Percentiles rank a stretch among this genome's conserved stretches.
These are phyloP conservation scores for Ictidomys tridecemlineatus DNA, from an alignment of 2,113 vertebrate species.

Conservation along the genomic window DNA sequence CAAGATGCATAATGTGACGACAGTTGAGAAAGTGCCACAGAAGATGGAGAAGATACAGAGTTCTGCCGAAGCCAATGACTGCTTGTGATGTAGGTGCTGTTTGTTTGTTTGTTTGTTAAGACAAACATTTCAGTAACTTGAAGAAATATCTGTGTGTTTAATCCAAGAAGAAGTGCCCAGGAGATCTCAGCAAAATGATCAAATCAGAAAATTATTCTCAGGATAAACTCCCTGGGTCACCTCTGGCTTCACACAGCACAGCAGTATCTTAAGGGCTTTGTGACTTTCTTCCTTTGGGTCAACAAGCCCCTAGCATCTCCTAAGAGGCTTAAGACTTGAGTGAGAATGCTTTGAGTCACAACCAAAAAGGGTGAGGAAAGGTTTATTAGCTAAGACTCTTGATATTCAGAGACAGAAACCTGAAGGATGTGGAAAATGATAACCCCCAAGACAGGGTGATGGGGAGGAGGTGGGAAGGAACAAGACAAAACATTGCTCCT, in stretches of 20 bases:
- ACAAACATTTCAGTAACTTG: background rate
- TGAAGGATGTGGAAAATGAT: no score
- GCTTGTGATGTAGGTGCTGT: background rate
- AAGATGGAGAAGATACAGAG: background rate
- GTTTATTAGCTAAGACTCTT: background rate
- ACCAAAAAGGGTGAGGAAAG: background rate
- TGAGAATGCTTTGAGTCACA: background rate
- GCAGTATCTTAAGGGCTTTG: conserved; percentile 55
- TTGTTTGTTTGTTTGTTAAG: background rate
- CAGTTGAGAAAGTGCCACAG: background rate
- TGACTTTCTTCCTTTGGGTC: background rate
- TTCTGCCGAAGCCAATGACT: background rate
- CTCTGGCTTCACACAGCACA: conserved; percentile 71
- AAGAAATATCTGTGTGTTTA: conserved; percentile 64
- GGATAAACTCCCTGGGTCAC: conserved; percentile 71
- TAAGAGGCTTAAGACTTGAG: background rate
- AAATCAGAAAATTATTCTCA: conserved; percentile 83
- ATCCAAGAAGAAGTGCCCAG: conserved; percentile 70
- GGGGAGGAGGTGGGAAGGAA: no score
- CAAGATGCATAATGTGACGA: background rate
- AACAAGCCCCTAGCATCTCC: background rate
- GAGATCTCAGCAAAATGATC: conserved; percentile 79
- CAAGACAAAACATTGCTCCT: no score
- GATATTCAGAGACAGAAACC: background rate
- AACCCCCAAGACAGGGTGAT: no score